Conservation (phyloP, 2,113 vertebrate genomes). For the Panthera uncia region DNA sequence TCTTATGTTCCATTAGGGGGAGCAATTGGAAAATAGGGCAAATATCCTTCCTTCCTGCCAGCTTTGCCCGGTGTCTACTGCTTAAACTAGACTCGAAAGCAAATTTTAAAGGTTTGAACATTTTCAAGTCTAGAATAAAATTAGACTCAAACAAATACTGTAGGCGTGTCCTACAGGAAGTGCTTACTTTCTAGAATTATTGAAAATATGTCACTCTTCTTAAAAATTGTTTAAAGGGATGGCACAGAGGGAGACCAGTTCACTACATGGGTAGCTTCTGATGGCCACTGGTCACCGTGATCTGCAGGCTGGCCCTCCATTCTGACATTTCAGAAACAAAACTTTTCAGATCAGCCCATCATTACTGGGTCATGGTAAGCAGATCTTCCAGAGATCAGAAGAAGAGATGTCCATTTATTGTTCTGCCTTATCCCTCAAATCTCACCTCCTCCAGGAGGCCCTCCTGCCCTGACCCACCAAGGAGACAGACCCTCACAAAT, state of each 20-base stretch:
- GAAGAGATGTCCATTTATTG: background rate
- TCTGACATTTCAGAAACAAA: slow-evolving; percentile 12
- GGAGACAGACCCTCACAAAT: background rate
- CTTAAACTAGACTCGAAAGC: background rate
- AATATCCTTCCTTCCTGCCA: background rate
- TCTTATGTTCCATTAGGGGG: background rate
- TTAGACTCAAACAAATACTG: background rate
- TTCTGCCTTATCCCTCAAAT: background rate
- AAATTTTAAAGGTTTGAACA: background rate
- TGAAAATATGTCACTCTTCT: background rate
- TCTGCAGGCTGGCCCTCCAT: background rate
- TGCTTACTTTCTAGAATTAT: background rate
- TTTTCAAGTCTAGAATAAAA: background rate
- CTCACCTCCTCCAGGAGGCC: background rate
- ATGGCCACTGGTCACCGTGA: background rate
- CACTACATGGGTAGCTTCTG: background rate
- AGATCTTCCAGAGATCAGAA: background rate
- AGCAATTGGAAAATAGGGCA: background rate
- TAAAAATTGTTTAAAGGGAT: background rate
- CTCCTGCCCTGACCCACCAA: background rate
- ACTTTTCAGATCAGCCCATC: background rate
- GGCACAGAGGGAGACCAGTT: background rate
- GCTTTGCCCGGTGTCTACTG: background rate
- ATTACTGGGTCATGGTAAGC: slow-evolving; percentile 6
- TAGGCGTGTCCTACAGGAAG: background rate